Base-by-base conservation (phyloP, 2,797 vertebrate species). In the Leptoclinus maculatus region DNA sequence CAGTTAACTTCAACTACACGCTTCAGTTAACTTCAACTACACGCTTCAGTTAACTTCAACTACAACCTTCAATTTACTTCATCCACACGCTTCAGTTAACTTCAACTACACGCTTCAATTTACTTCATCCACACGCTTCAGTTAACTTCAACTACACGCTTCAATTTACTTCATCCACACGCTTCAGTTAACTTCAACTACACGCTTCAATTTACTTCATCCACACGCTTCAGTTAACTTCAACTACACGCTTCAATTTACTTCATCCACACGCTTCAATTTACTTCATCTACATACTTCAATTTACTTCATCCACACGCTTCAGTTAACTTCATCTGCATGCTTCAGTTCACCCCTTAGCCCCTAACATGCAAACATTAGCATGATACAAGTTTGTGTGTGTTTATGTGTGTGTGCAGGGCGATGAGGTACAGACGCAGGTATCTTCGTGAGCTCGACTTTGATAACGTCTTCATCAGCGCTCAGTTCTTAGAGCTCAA, bases 401-500 rank as follows among this genome's bases (percentile, higher is more conserved):
- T 56, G 29, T 41, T 14, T 45, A 17, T 29, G 62, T 47, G 41
- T 47, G 51, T 54, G 51, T 54, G 51, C 51, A 98, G 97, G 45
- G 97, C 97, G 0, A 43, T 92, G 23, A 58, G 72, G 3, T 99
- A 99, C 88, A 93, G 90, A 13, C 90, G 85, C 9, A 67, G 69
- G 0, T 99, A 97, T 85, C 93, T 98, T 23, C 56, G 29, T 7
- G 70, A 94, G 0, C 91, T 97, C 14, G 17, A 77, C 68, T 97
- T 96, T 0, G 96, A 99, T 83, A 99, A 99, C 27, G 0, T 95
- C 39, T 99, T 97, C 87, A 95, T 99, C 92, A 97, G 91, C 0
- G 70, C 81, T 25, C 84, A 83, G 41, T 97, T 99, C 8, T 71
- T 95, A 47, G 80, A 84, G 41, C 68, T 98, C 77, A 96, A 99